Base-by-base conservation (phyloP, 2,113 vertebrate genomes). In the Lepus americanus region DNA sequence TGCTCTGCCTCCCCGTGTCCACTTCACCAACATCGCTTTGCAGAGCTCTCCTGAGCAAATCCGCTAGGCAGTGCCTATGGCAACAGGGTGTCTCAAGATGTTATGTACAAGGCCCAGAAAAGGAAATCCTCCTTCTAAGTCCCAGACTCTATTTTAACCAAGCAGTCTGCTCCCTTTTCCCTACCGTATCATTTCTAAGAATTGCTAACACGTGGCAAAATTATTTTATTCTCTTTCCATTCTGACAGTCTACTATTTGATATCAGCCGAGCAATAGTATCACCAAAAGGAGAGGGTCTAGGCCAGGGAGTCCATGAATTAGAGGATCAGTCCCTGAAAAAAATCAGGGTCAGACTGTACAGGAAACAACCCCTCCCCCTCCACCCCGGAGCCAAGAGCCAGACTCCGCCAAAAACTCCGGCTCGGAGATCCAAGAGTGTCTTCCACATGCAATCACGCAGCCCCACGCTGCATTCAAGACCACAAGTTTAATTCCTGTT, bases 281-380 rank as follows among this genome's bases (percentile, higher is more conserved):
- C 33, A 53, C 17, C 59, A n/a, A 82, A 85, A 94, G 9, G 33
- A 89, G 61, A 92, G 51, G 61, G 61, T 27, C 53, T 55, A 51
- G 39, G 94, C 61, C 94, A 91, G 61, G 6, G 53, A 86, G 67
- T 86, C 81, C 64, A 53, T 74, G 85, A 90, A 73, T n/a, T 53
- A 72, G 67, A 86, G 79, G 90, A 96, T 81, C 59, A 55, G 82
- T 31, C 49, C 49, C 64, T 51, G 84, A 97, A 90, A 44, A 73
- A 73, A 94, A 74, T 70, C 73, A 86, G 69, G 36, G 53, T 64
- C 61, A 76, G 33, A 87, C 70, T 59, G 78, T 79, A 63, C 74
- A 17, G 39, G 82, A 93, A 94, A 94, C 93, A 93, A 33, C 53
- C 11, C 59, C 39, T 23, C 2, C 6, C 29, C 49, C 61, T 14